Base-by-base conservation (phyloP, 1,140 invertebrate species). In the Neodiprion virginianus region DNA sequence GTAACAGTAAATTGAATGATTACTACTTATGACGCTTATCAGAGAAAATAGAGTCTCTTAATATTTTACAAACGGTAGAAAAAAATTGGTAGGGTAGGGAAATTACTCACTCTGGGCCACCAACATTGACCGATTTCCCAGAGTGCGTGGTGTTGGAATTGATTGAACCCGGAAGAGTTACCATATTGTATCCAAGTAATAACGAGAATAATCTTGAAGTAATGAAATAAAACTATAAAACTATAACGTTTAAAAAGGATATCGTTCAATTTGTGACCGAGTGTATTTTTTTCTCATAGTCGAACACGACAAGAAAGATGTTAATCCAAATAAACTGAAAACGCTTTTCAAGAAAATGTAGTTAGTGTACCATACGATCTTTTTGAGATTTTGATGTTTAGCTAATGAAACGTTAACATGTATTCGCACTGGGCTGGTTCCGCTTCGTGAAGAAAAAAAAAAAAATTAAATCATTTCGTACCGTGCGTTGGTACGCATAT, bases 311-410 rank as follows among this genome's bases (percentile, higher is more conserved):
- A 8, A 61, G 53, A 61, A 14, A 8, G 4, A 61, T 12, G 53
- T 14, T 8, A 61, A 61, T 5, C 28, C 53, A 61, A 61, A 17
- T 14, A 12, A 61, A 61, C 7, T 61, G 53, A 61, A 61, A 61
- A 61, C n/a, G 21, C n/a, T 71, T 47, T 48, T 48, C 48, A 48
- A 28, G 48, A 12, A 23, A 49, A 23, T 71, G 70, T 71, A 71
- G 28, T 8, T 71, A 71, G 23, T 71, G 8, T 71, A 71, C 70
- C 70, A 71, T 71, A 71, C 53, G 53, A 49, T 40, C 47, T 71
- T 71, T 71, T 71, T 71, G 4, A 71, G 70, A 71, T 71, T 71
- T 71, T 71, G 70, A 71, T 71, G 70, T 71, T 48, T 71, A 71
- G 70, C 40, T 69, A 23, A 69, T 69, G 67, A 77, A 50, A 71